phyloP scores from a whole-genome alignment of 2,113 vertebrate species.

The Neotragus moschatus region DNA sequence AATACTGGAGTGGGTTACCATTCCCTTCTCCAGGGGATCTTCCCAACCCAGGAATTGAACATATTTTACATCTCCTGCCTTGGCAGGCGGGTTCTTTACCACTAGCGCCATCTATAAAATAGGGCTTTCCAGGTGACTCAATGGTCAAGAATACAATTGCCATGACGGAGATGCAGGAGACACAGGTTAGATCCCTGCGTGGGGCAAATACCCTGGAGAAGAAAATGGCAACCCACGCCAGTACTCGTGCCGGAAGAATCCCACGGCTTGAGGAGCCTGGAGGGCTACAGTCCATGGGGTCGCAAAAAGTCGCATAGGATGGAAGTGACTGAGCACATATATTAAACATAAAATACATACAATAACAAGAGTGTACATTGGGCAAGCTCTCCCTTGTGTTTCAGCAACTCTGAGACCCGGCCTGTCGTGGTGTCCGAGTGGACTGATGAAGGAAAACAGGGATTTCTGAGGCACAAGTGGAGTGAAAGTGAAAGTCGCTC shows the following conservation, averaged over 20 bases:
- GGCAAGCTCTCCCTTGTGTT: not conserved
- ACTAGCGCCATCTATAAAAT: not conserved
- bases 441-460: not conserved
- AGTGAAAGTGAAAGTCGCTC: no score
- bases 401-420: not conserved
- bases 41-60: not conserved
- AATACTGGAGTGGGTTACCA: not conserved
- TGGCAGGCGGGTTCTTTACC: not conserved
- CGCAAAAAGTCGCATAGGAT: fast-evolving
- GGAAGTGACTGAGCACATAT: no score
- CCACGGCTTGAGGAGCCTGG: not conserved
- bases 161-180: not conserved
- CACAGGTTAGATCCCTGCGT: not conserved
- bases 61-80: not conserved
- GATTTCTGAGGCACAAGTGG: not conserved
- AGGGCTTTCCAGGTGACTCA: not conserved
- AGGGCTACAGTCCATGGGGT: not conserved
- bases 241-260: not conserved
- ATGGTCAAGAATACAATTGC: not conserved
- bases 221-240: not conserved
- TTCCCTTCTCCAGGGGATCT: not conserved
- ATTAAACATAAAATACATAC: not conserved
- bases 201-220: not conserved
- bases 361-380: not conserved
- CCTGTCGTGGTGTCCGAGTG: not conserved